Evolutionary conservation across 1,140 invertebrate genomes (phyloP), one percentile per base, ranked within the genome.

Genomic region (Potamilus streckersoni): DNA sequence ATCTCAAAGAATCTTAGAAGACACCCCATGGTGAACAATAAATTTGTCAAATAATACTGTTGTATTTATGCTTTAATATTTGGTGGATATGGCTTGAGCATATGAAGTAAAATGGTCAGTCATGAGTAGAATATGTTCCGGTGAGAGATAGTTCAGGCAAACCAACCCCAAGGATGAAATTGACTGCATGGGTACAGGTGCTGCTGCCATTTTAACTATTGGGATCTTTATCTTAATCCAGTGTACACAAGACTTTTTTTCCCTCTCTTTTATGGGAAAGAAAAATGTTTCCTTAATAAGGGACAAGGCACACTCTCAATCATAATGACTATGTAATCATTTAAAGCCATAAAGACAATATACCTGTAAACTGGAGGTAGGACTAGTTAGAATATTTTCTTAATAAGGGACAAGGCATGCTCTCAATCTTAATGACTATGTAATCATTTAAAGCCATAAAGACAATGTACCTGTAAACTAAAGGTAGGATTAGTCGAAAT

Each of bases 81-180:
- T 69, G 6, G 65, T 74, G 14, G 73, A 38, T 23, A 74, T 69
- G 13, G 73, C 73, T n/a, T 49, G 31, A 16, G 73, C 65, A 69
- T 69, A 74, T 57, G 59, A 60, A 6, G 72, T 74, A 38, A 55
- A 74, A 27, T 74, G 72, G 59, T 74, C 72, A 19, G 73, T 74
- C 27, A 74, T 69, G 5, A 74, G 5, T 23, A 74, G 66, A 6
- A 74, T 38, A 62, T 74, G 27, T 63, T 74, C 66, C 38, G 69
- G 38, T 6, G 65, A 62, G 8, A 74, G 31, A 63, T 49, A 74
- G 49, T 72, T 62, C 19, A 72, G 19, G 31, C 69, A 73, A 11
- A 73, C 71, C 16, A 74, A 20, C 19, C 68, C 60, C 19, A 79
- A 68, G 16, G 77, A 23, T 57, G 69, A 79, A n/a, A 31, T 60